Base-by-base conservation (phyloP, 2,888 invertebrate species). In the Ophonus ardosiacus region DNA sequence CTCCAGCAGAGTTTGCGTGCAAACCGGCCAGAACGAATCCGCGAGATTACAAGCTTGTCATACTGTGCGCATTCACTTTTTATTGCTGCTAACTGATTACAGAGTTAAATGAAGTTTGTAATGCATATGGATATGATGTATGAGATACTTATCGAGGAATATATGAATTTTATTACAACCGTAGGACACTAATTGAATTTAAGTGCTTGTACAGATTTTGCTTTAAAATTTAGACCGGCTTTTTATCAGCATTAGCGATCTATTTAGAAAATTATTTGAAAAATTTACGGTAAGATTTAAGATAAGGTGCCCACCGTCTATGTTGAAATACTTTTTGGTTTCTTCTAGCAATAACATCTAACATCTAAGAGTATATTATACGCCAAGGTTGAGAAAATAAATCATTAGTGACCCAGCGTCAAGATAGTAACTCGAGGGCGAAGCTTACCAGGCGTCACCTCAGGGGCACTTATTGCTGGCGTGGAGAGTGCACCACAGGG, bases 1-100 rank as follows among this genome's bases (percentile, higher is more conserved):
- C 59, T 59, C 78, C 71, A 43, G 78, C 56, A 18, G 71, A 65
- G 83, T 83, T 82, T 43, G 83, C 84, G 84, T 78, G 84, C 83
- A 59, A 57, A 24, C 24, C 82, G 31, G 31, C 40, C 80, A 61
- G 57, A 80, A 80, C 80, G 59, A 80, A 80, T 61, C 61, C 80
- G 15, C 59, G 13, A 80, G 83, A 83, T 83, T 83, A 83, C 83
- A 83, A 83, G 74, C 83, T 74, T 71, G 78, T 78, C 78, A 78
- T 43, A 78, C 78, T 56, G 56, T 57, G 78, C 56, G 78, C 78
- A 51, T 78, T 57, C 24, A 7, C n/a, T 78, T 78, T 78, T 78
- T 78, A 56, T 31, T 31, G 78, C 24, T 57, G 57, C 21, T 78
- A 78, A 56, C 78, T 78, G 78, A 57, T 57, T 78, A 57, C 78